Evolutionary conservation across 1,140 invertebrate species (phyloP), one percentile per base, ranked within the genome.

Genomic region (Metopolophium dirhodum): DNA sequence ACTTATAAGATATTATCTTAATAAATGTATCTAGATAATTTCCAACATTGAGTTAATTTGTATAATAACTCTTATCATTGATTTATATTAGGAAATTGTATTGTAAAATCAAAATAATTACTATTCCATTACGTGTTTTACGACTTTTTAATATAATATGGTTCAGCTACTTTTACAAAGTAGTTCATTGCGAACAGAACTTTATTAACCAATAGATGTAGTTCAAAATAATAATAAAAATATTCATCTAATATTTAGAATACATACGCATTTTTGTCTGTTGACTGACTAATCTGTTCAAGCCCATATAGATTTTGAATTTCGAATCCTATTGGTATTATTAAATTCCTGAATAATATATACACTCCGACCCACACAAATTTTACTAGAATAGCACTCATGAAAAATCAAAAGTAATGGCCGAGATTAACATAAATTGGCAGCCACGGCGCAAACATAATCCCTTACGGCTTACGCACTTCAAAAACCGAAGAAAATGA

Each of bases 331-430:
- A 30, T 61, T 26, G 7, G 26, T 3, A 68, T 11, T 61, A 30
- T 61, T 2, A 26, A 61, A 61, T 61, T 61, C 8, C 1, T 57
- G 54, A 26, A 1, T 68, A n/a, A 37, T 37, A 37, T n/a, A 68
- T 7, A 14, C 30, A n/a, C 14, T 1, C 14, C 0, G 2, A 11
- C 8, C 0, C 14, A n/a, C 14, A 18, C 14, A 77, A 2, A 18
- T 77, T 77, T 77, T 77, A 1, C 30, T 68, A 77, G 30, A 83
- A 41, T 23, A 23, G 8, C 2, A 83, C 7, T 83, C 41, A 26
- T 45, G 9, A 85, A 85, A 83, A 77, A 77, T 77, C 0, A 77
- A 77, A 77, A 77, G 4, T 77, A 77, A 77, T 77, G n/a, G 7
- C 30, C 14, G 14, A 77, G 22, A 45, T 85, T 45, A 85, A 26